Conservation (phyloP, 2,113 vertebrate genomes). For the Fulica atra region DNA sequence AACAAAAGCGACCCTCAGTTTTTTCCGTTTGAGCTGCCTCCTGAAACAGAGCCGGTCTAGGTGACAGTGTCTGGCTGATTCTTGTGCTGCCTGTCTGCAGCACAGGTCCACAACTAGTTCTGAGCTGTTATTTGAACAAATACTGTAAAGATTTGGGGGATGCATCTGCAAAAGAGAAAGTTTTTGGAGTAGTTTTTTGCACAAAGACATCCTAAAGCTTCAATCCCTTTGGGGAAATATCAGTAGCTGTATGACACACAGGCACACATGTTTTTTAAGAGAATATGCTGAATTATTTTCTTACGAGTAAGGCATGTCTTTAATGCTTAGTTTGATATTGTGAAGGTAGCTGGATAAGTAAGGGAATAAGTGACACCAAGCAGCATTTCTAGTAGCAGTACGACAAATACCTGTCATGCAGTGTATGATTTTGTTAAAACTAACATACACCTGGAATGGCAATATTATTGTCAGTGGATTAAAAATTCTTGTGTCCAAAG, state of each 20-base stretch:
- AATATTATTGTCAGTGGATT: not conserved
- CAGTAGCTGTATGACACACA: not conserved
- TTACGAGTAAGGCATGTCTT: not conserved
- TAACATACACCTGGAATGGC: not conserved
- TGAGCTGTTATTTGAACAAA: not conserved
- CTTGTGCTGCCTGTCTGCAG: not conserved
- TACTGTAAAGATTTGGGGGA: not conserved
- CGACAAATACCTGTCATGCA: not conserved
- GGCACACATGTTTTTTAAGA: not conserved
- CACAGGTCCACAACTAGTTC: not conserved
- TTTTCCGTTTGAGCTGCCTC: not conserved
- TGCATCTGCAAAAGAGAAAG: not conserved
- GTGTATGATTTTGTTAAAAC: not conserved
- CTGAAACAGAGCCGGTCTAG: not conserved
- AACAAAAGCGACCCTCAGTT: not conserved
- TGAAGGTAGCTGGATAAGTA: not conserved
- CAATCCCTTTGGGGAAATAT: not conserved
- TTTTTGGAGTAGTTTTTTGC: not conserved
- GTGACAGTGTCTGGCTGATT: not conserved
- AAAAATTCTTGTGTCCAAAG: not conserved
- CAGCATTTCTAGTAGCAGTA: not conserved
- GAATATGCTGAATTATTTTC: not conserved
- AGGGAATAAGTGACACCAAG: not conserved
- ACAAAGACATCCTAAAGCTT: not conserved
- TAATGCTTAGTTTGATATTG: not conserved